phyloP scores from a whole-genome alignment of 2,888 invertebrate species.

The Iphiclides podalirius region DNA sequence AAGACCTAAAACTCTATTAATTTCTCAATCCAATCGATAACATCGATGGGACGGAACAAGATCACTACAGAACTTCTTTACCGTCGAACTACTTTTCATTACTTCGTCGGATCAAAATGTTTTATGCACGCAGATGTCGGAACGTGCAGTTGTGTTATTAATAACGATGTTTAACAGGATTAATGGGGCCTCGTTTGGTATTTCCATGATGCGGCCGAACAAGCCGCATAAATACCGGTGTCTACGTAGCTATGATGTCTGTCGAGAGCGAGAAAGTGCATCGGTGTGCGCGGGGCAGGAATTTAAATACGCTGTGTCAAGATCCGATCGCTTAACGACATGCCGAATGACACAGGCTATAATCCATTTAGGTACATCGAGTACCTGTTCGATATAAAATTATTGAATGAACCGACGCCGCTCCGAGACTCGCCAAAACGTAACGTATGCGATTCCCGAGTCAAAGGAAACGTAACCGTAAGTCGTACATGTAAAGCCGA shows the following conservation, averaged over 20 bases:
- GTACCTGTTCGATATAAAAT: constrained; percentile 1
- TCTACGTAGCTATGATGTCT: neutral
- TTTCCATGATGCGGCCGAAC: constrained; percentile 41
- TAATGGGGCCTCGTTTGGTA: constrained; percentile 58
- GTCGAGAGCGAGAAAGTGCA: neutral
- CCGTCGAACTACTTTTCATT: too few relatives aligned
- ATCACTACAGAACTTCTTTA: too few relatives aligned
- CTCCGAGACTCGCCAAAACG: neutral
- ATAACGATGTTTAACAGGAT: constrained; percentile 57
- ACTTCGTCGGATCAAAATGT: constrained; percentile 18
- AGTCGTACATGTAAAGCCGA: neutral
- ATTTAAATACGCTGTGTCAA: too few relatives aligned
- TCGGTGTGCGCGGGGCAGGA: too few relatives aligned
- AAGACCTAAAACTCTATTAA: constrained; percentile 43
- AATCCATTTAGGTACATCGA: neutral
- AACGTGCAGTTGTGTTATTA: constrained; percentile 52
- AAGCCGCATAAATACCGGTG: constrained; percentile 7
- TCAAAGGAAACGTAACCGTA: neutral
- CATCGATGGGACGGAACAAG: too few relatives aligned
- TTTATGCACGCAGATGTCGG: constrained; percentile 23
- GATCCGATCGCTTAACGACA: too few relatives aligned
- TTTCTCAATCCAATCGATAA: constrained; percentile 29
- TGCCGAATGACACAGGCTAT: neutral
- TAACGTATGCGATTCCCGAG: neutral
- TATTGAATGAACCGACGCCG: neutral